phyloP scores from a whole-genome alignment of 2,113 vertebrate genomes.

The Podarcis muralis region DNA sequence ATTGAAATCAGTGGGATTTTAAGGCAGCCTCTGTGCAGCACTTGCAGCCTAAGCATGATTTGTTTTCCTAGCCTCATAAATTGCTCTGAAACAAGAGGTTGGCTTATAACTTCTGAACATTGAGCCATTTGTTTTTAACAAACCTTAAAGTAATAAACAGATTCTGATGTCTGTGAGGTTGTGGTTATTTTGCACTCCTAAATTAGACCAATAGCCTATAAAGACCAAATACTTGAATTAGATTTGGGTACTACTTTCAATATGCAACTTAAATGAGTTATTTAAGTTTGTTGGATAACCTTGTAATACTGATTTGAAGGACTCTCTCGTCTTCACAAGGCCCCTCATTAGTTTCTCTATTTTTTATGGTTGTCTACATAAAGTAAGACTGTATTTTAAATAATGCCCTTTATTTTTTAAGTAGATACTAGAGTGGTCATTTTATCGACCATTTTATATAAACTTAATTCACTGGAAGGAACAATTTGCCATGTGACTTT shows the following conservation, averaged over 20 bases:
- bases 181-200: neutral
- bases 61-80: neutral
- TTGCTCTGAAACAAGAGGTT: neutral
- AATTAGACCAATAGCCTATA: constrained; percentile 18
- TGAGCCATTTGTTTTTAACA: constrained; percentile 29
- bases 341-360: neutral
- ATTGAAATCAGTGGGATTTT: neutral
- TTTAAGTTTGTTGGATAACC: neutral
- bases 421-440: constrained; percentile 18
- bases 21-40: neutral
- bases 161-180: neutral
- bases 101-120: constrained; percentile 21
- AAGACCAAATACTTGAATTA: constrained; percentile 12
- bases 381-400: neutral
- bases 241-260: constrained; percentile 14
- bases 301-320: constrained; percentile 10
- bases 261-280: constrained; percentile 10
- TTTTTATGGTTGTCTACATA: neutral
- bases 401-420: neutral
- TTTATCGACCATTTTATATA: constrained; percentile 35
- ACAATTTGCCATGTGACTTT: neutral
- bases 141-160: constrained; percentile 33
- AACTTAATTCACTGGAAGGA: constrained; percentile 1
- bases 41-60: neutral
- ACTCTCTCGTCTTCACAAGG: constrained; percentile 8